phyloP scores from a whole-genome alignment of 1,140 invertebrate species.

The Zaprionus inermis region DNA sequence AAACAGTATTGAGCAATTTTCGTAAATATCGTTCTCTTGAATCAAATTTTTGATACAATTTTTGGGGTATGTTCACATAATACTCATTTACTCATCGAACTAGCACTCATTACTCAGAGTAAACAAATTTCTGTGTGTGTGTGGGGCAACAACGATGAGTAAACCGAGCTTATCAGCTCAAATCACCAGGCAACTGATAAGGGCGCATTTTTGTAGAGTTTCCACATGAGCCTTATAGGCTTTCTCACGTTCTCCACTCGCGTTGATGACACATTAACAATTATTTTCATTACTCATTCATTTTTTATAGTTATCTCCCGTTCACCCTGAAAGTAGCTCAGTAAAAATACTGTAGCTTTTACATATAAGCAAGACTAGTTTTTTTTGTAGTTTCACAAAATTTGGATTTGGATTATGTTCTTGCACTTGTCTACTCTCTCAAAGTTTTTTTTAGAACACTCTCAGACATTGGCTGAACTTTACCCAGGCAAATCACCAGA shows the following conservation, averaged over 20 bases:
- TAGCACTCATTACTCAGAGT: slow-evolving; percentile 33
- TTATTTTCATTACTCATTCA: slow-evolving; percentile 48
- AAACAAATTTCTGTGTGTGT: slow-evolving; percentile 34
- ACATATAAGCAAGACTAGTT: not conserved
- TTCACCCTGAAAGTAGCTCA: not conserved
- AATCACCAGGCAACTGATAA: slow-evolving; percentile 61
- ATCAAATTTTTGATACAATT: not conserved
- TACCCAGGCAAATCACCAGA: slow-evolving; percentile 81
- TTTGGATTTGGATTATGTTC: not conserved
- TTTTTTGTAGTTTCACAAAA: not conserved
- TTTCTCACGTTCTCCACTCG: slow-evolving; percentile 13
- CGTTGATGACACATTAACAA: slow-evolving; percentile 49
- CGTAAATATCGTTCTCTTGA: not conserved
- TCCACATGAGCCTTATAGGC: slow-evolving; percentile 9
- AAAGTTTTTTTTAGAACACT: not conserved
- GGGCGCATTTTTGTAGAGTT: slow-evolving; percentile 62
- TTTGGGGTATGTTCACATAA: not conserved
- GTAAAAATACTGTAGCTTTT: not conserved
- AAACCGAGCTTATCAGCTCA: slow-evolving; percentile 61
- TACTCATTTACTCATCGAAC: not conserved
- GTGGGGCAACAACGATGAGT: slow-evolving; percentile 60
- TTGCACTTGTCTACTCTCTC: slow-evolving; percentile 13
- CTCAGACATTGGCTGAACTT: slow-evolving; percentile 50
- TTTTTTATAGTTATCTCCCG: not conserved
- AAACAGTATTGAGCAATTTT: not conserved